These are phyloP conservation scores for Cancer borealis DNA, from an alignment of 2,888 invertebrate genomes.

Conservation along the genomic window DNA sequence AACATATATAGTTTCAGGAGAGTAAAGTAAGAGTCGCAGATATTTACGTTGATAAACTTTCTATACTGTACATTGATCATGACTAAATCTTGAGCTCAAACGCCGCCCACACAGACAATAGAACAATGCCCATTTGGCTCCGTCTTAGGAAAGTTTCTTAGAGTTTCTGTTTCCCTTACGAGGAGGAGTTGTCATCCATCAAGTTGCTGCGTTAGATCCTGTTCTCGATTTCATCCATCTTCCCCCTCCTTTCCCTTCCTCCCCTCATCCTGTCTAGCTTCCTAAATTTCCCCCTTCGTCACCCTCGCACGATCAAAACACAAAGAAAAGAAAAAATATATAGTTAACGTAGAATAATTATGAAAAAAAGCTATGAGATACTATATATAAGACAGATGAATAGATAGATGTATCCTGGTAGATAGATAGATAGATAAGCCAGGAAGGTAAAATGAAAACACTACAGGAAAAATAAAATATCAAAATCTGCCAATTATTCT, in stretches of 20 bases:
- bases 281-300: background rate
- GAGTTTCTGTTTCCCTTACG: constrained; percentile 14
- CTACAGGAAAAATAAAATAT: background rate
- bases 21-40: background rate
- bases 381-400: background rate
- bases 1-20: background rate
- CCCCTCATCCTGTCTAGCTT: background rate
- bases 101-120: background rate
- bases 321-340: background rate
- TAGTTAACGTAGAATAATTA: background rate
- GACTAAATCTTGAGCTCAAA: background rate
- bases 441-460: background rate
- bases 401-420: background rate
- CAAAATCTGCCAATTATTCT: background rate
- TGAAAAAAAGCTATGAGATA: background rate
- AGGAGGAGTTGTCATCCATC: constrained; percentile 30
- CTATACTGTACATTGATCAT: background rate
- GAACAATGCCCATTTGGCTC: background rate
- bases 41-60: background rate
- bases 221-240: background rate
- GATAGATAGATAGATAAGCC: background rate
- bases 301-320: background rate
- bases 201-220: constrained; percentile 11
- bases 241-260: background rate
- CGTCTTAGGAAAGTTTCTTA: background rate